Conservation (phyloP, 2,888 invertebrate genomes). For the Malthinus flaveolus region DNA sequence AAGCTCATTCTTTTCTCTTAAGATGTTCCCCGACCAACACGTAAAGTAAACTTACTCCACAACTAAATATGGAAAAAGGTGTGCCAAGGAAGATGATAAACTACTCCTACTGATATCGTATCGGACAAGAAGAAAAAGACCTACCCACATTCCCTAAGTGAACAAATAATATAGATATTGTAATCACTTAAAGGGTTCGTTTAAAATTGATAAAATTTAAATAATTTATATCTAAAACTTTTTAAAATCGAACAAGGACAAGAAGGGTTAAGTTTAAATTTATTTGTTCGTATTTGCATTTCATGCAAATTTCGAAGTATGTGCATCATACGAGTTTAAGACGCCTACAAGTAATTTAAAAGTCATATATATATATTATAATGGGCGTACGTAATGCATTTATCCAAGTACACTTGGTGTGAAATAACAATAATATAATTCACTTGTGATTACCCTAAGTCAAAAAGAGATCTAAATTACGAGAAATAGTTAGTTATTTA, state of each 20-base stretch:
- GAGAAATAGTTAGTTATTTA: too few relatives aligned
- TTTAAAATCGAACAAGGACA: neutral
- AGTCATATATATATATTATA: too few relatives aligned
- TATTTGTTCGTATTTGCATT: neutral
- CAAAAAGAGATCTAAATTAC: too few relatives aligned
- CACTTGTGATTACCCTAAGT: too few relatives aligned
- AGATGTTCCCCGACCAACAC: constrained; percentile 26
- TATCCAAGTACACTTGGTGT: constrained; percentile 1
- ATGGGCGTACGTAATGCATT: constrained; percentile 2
- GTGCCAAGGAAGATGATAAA: constrained; percentile 30
- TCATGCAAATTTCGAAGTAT: neutral
- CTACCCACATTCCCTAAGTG: constrained; percentile 24
- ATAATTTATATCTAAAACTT: neutral
- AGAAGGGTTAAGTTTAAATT: neutral
- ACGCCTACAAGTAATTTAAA: constrained; percentile 3
- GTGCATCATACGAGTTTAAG: neutral
- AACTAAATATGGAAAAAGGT: constrained; percentile 29
- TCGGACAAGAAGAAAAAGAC: constrained; percentile 23
- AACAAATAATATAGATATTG: constrained; percentile 1
- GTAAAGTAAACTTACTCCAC: constrained; percentile 23
- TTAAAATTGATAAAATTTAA: too few relatives aligned
- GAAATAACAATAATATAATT: neutral
- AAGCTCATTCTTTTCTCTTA: constrained; percentile 17
- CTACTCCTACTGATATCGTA: constrained; percentile 30
- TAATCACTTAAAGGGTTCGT: constrained; percentile 1